Evolutionary conservation across 2,113 vertebrate species (phyloP), one percentile per base, ranked within the genome.

Genomic region (Tachysurus vachellii): DNA sequence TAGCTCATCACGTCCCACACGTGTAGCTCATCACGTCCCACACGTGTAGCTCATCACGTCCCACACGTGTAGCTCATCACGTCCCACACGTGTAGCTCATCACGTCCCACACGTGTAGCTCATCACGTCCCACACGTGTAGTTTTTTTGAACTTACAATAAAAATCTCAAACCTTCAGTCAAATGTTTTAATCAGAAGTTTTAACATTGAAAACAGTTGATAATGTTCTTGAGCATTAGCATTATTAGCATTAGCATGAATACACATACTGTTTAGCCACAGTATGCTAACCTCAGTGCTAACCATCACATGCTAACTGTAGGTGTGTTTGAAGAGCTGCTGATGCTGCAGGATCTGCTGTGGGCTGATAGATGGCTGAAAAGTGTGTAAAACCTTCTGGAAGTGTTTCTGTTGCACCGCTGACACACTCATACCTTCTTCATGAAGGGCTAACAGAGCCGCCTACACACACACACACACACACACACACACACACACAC

Each of bases 361-460:
- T 2, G 11, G 76, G 11, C 85, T 96, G 88, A 99, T 92, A 10
- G 97, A 99, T 2, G 98, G 96, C 28, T 93, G 96, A 88, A 96
- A 92, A 89, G 86, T 94, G 91, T 91, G 91, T 36, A 98, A 88
- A 0, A 95, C 94, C 70, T 88, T 93, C 47, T 96, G 71, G 87
- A 99, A 99, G 90, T 97, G 94, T 19, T 91, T 88, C 0, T 95
- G 95, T 87, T 92, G 95, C 89, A 99, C 95, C 0, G 81, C 8
- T 3, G 95, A 95, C 2, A 95, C 95, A 85, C 96, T 92, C 64
- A 98, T 95, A 85, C 95, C 95, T 44, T 96, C 95, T 64, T 97
- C 96, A 80, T 98, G 95, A 31, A 99, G 90, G 3, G 96, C 95
- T 93, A 96, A 84, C 81, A 99, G 94, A 90, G 97, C 97, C 84